A percentile compares a stretch with the other conserved stretches of the same genome.
These are phyloP conservation scores for Entelurus aequoreus DNA, from an alignment of 2,113 vertebrate genomes.

Conservation along the genomic window DNA sequence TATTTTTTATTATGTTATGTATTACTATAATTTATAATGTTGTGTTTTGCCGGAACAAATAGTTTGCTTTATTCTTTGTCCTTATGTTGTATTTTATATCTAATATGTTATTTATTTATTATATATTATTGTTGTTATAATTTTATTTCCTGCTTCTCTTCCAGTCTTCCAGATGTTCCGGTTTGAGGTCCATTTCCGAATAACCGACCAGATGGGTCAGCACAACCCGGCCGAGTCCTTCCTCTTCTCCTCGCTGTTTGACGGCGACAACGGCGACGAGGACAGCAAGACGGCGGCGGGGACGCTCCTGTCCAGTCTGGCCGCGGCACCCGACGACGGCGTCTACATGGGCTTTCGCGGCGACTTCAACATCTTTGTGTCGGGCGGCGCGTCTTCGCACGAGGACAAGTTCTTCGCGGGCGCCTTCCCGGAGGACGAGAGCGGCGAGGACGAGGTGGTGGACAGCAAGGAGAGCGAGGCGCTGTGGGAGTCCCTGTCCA, in stretches of 20 bases:
- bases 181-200: constrained; percentile 73
- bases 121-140: background rate
- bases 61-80: too few species aligned
- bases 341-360: constrained; percentile 59
- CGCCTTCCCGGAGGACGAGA: constrained; percentile 47
- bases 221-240: constrained; percentile 66
- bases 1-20: too few species aligned
- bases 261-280: constrained; percentile 57
- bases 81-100: too few species aligned
- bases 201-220: constrained; percentile 70
- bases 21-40: too few species aligned
- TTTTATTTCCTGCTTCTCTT: background rate
- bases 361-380: constrained; percentile 69
- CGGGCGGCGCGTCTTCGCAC: constrained; percentile 37
- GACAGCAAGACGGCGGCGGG: constrained; percentile 56
- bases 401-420: constrained; percentile 23
- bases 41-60: too few species aligned
- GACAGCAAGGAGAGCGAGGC: constrained; percentile 53
- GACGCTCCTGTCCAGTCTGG: constrained; percentile 68
- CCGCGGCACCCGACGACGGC: constrained; percentile 62
- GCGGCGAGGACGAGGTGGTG: constrained; percentile 60
- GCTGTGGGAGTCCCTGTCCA: constrained; percentile 64
- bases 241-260: constrained; percentile 70
- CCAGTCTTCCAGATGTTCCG: constrained; percentile 78
- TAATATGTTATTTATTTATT: background rate